phyloP scores from a whole-genome alignment of 2,113 vertebrate species.

The Takifugu bimaculatus region DNA sequence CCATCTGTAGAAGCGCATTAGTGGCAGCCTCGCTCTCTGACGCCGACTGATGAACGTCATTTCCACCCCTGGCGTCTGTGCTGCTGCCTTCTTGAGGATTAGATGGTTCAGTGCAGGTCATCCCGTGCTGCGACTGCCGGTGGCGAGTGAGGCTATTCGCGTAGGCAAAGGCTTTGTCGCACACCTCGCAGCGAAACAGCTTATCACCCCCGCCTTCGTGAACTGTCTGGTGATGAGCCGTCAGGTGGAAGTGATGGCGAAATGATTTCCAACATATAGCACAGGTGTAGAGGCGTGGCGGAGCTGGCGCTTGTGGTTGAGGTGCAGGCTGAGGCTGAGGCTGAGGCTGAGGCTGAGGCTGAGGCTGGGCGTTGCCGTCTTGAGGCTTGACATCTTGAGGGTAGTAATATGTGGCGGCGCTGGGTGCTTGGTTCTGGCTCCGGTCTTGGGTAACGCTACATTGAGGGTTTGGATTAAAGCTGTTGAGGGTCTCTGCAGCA shows the following conservation, averaged over 20 bases:
- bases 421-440: slow-evolving; percentile 71
- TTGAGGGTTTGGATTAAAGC: slow-evolving; percentile 71
- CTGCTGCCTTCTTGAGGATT: slow-evolving; percentile 67
- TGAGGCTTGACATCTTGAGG: slow-evolving; percentile 77
- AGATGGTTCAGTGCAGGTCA: slow-evolving; percentile 65
- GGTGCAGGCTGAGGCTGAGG: slow-evolving; percentile 12
- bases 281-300: slow-evolving; percentile 77
- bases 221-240: slow-evolving; percentile 89
- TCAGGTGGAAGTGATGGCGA: slow-evolving; percentile 90
- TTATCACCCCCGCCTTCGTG: slow-evolving; percentile 78
- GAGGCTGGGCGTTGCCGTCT: slow-evolving; percentile 69
- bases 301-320: slow-evolving; percentile 64
- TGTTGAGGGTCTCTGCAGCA: slow-evolving; percentile 70
- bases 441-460: slow-evolving; percentile 73
- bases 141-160: slow-evolving; percentile 91
- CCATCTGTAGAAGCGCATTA: slow-evolving; percentile 77
- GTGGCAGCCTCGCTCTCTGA: slow-evolving; percentile 79
- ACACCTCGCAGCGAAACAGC: slow-evolving; percentile 89
- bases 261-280: slow-evolving; percentile 90
- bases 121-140: slow-evolving; percentile 84
- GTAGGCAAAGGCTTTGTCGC: slow-evolving; percentile 90
- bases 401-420: slow-evolving; percentile 77
- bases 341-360: slow-evolving; percentile 56
- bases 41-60: slow-evolving; percentile 63
- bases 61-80: slow-evolving; percentile 60